Base-by-base conservation (phyloP, 1,140 invertebrate species). In the Lepidotrigona ventralis region DNA sequence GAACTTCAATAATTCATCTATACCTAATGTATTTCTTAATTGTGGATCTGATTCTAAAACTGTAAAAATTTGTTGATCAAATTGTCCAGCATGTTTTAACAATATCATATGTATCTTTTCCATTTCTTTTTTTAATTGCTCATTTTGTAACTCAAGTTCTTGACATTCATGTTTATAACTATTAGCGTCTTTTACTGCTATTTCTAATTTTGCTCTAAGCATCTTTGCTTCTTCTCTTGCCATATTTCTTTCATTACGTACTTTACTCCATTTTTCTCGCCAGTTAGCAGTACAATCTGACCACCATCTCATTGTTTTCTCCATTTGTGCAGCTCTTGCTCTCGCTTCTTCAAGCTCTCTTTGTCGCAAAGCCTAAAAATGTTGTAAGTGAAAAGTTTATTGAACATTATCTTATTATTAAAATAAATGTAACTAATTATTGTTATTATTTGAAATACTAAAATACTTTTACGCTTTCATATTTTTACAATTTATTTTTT, bases 231-330 rank as follows among this genome's bases (percentile, higher is more conserved):
- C 98, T 90, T 99, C 98, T 60, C 98, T 93, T 0, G 98, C 97
- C 93, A 98, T 97, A 90, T 98, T 98, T 29, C 97, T 95, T 94
- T 98, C 97, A 91, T 96, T 97, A 70, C 97, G 94, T 12, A 97
- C 96, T 94, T 99, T 99, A 93, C 97, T 98, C 99, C 98, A 99
- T 92, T 99, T 99, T 93, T 99, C 98, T 15, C 98, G 95, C 97
- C 97, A 98, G 90, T 98, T 97, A 21, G 97, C 96, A 0, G 98
- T 99, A 92, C 97, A 98, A 88, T 98, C 97, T 0, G 97, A 97
- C 98, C 98, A 99, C 98, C 98, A 99, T 75, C 98, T 95, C 98
- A 99, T 99, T 0, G 99, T 99, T 94, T 99, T 99, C 92, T 99
- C 98, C 98, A 99, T 99, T 93, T 99, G 98, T 1, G 98, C 96